phyloP scores from a whole-genome alignment of 2,113 vertebrate species.

The Lasiurus borealis region DNA sequence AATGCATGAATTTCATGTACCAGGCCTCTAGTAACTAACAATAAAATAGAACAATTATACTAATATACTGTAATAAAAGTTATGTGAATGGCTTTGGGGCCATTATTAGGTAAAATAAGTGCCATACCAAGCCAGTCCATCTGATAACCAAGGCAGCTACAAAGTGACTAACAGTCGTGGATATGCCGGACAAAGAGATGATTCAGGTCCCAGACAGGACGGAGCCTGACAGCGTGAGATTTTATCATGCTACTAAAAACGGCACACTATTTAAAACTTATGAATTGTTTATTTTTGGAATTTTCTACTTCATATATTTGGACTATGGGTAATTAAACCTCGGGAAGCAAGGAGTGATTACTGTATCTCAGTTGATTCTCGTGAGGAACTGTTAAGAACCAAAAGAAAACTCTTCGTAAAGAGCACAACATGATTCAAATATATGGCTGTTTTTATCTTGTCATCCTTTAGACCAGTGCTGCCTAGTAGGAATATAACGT shows the following conservation, averaged over 20 bases:
- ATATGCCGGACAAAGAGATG: background rate
- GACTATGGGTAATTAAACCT: background rate
- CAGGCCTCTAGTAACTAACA: no score
- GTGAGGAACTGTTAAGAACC: background rate
- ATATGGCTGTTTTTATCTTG: slow-evolving; percentile 24
- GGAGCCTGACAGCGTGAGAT: background rate
- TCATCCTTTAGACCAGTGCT: background rate
- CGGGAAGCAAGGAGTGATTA: background rate
- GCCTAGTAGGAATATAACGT: background rate
- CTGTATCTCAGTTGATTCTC: background rate
- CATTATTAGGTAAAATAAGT: background rate
- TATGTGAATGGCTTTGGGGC: background rate
- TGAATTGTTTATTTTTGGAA: background rate
- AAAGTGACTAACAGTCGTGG: background rate
- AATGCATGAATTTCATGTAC: no score
- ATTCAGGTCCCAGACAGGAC: background rate
- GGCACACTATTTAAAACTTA: background rate
- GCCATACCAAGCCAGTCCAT: no score
- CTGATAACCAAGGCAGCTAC: background rate
- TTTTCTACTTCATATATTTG: background rate
- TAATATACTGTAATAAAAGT: background rate
- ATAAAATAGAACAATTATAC: background rate
- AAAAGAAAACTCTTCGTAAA: slow-evolving; percentile 10
- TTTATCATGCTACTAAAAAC: background rate
- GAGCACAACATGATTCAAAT: background rate